Evolutionary conservation across 2,113 vertebrate species (phyloP), one percentile per base, ranked within the genome.

Genomic region (Cricetomys ansorgei): DNA sequence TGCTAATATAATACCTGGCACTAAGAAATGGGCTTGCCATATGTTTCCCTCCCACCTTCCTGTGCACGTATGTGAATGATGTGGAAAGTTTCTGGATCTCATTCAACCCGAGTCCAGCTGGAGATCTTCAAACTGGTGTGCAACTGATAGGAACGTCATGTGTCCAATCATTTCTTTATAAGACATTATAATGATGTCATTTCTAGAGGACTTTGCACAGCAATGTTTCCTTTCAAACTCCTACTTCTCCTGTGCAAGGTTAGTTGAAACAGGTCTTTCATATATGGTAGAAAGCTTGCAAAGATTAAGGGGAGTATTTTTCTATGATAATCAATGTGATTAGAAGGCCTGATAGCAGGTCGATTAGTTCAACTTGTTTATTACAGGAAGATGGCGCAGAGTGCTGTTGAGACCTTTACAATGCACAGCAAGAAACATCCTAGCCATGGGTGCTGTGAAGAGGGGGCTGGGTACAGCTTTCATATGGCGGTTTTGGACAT

Each of bases 1-100:
- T 91, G 92, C 80, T 88, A 96, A 94, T 92, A 43, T 37, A 79
- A 89, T 87, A 96, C 83, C 95, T 97, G 89, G 94, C 96, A 96
- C 67, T 72, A 53, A 89, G n/a, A 79, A 86, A 73, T 69, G 17
- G 48, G 57, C 37, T 90, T 57, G 62, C 85, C 92, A 93, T 94
- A 94, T 96, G 96, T 64, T 88, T 84, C 75, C 94, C 75, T 87
- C 96, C 55, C 59, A 90, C 75, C 75, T 94, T 96, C 89, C 94
- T 94, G 50, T 77, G 72, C 88, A 91, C 48, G 48, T 76, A 92
- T 67, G 79, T 88, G 67, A 94, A 90, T 91, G 93, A 96, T 64
- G 50, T 80, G 69, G 50, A 43, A 93, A 93, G 48, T 89, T 95
- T 73, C 87, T 97, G 72, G 50, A 95, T 89, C 40, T 92, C 19